Evolutionary conservation across 2,888 invertebrate species (phyloP), one percentile per base, ranked within the genome.

Genomic region (Eristalis arbustorum): DNA sequence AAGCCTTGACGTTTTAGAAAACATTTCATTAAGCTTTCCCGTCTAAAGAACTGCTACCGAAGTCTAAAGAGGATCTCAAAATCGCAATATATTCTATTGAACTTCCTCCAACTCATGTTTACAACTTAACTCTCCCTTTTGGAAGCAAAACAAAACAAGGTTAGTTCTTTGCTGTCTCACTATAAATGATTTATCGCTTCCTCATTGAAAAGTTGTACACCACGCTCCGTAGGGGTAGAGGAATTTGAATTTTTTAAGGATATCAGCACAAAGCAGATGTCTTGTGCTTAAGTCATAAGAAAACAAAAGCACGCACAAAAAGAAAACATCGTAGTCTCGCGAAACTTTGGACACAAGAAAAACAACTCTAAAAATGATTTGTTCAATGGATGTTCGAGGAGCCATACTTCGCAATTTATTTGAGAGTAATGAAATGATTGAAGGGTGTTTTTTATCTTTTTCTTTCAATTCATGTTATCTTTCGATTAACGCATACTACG

Each of bases 141-240:
- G 13, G 31, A 31, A 10, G 1, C 8, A 31, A 31, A 37, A 22
- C 18, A 49, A n/a, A 49, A 49, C 18, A 10, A 18, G 49, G 49
- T 49, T 18, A 49, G 49, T 49, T 49, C 18, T 49, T 49, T 18
- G 49, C 49, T 49, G 49, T 49, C 49, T 49, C 49, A 49, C 49
- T 18, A 25, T 59, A 34, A 69, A 69, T 71, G 71, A 71, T 61
- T 71, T 71, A 71, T 71, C 71, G 71, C 61, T 71, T 71, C 11
- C 61, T 61, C 40, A 71, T 71, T 59, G 28, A 71, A 71, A 71
- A 61, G 61, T 61, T 40, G 4, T 14, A 18, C 49, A 49, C 49
- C 8, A 8, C 18, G 49, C 18, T 8, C 1, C 18, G 18, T 18
- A 18, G 18, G 49, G 49, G 8, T 49, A 2, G 5, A 18, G 18